These are phyloP conservation scores for Dallia pectoralis DNA, from an alignment of 2,797 vertebrate species.

Conservation along the genomic window DNA sequence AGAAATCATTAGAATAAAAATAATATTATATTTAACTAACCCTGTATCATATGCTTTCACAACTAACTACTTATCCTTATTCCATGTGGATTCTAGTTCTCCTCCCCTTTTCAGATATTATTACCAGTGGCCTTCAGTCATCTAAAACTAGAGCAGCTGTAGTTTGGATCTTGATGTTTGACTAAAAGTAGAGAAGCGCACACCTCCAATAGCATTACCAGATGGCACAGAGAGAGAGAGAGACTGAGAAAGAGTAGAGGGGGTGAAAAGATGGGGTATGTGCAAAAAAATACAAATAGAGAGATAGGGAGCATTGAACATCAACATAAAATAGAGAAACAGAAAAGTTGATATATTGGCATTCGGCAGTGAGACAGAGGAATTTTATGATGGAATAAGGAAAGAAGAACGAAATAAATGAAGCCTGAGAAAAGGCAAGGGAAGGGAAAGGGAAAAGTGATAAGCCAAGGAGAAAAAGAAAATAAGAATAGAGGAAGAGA, in stretches of 20 bases:
- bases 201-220: constrained; percentile 62
- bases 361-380: too few species aligned
- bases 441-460: constrained; percentile 58
- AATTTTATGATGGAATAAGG: too few species aligned
- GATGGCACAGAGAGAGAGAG: constrained; percentile 36
- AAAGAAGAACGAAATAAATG: background rate
- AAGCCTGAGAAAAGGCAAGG: constrained; percentile 40
- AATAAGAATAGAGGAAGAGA: too few species aligned
- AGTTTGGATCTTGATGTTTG: constrained; percentile 56
- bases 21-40: background rate
- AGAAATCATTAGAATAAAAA: too few species aligned
- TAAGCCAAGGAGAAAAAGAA: constrained; percentile 33
- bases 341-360: too few species aligned
- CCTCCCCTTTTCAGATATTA: constrained; percentile 35
- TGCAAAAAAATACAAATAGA: too few species aligned
- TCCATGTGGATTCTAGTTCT: constrained; percentile 28
- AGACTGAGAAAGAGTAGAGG: constrained; percentile 35
- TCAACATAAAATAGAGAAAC: too few species aligned
- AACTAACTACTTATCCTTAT: constrained; percentile 5
- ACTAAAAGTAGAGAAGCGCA: constrained; percentile 37
- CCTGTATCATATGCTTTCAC: background rate
- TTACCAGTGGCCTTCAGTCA: constrained; percentile 39
- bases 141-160: constrained; percentile 52
- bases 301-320: too few species aligned
- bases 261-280: constrained; percentile 21